A percentile compares a stretch with the other conserved stretches of the same genome.
Evolutionary conservation across 2,888 invertebrate species (phyloP).

Genomic region (Drymonia ruficornis): DNA sequence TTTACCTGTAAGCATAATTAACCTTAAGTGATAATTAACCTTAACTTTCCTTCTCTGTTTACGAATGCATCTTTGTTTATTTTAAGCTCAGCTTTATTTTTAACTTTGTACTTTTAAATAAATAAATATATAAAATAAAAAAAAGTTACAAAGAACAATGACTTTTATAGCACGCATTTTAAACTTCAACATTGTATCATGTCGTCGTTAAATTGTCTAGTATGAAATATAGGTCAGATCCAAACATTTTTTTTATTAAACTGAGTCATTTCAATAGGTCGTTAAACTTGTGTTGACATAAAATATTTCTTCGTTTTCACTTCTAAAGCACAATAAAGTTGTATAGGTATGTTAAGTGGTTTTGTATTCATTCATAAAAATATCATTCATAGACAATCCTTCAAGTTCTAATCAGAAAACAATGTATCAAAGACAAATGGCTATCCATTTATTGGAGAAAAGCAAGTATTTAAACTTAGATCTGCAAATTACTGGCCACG

Average conservation of each 20-base stretch:
- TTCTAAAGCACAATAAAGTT: not conserved
- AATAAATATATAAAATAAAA: too few relatives aligned
- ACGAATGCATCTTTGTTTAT: too few relatives aligned
- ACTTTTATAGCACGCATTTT: not conserved
- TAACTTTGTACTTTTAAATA: too few relatives aligned
- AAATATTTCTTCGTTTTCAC: not conserved
- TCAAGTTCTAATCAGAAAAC: not conserved
- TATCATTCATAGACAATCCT: not conserved
- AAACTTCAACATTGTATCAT: constrained; percentile 14
- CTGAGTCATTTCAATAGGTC: constrained; percentile 32
- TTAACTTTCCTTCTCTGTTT: too few relatives aligned
- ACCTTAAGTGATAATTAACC: too few relatives aligned
- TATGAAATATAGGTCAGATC: constrained; percentile 35
- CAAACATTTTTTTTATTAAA: constrained; percentile 36
- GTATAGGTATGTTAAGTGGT: not conserved
- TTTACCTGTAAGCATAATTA: too few relatives aligned
- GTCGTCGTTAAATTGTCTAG: constrained; percentile 13
- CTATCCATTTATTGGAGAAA: not conserved
- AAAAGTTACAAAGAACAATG: constrained; percentile 7
- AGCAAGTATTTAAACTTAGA: not conserved
- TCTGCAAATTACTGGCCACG: not conserved
- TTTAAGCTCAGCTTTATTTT: too few relatives aligned
- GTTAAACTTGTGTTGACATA: constrained; percentile 24
- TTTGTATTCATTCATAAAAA: not conserved
- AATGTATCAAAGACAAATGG: not conserved